A percentile compares a stretch with the other conserved stretches of the same genome.
Evolutionary conservation across 2,797 vertebrate species (phyloP).

Genomic region (Moxostoma hubbsi): DNA sequence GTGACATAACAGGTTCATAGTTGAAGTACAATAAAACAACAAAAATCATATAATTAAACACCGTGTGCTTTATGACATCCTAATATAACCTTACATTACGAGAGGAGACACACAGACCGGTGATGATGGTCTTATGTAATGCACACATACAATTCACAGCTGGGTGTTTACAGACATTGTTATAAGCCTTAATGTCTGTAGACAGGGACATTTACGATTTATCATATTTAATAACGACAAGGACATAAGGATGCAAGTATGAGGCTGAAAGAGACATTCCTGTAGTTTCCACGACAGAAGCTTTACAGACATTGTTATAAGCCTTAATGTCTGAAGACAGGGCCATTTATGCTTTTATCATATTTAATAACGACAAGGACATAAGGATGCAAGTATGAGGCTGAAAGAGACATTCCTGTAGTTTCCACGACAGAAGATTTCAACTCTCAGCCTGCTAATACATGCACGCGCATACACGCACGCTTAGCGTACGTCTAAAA

Average conservation of each 20-base stretch:
- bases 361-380: neutral
- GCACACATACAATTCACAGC: conserved; percentile 39
- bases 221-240: neutral
- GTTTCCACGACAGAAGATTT: conserved; percentile 48
- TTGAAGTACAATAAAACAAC: neutral
- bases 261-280: conserved; percentile 24
- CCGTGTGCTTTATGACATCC: neutral
- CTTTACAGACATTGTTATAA: conserved; percentile 16
- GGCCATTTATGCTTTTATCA: neutral
- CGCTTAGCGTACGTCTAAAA: neutral
- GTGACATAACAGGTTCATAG: conserved; percentile 36
- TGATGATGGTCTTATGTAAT: conserved; percentile 22
- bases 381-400: neutral
- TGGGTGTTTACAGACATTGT: conserved; percentile 20
- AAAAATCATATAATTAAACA: neutral
- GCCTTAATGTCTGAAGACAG: neutral
- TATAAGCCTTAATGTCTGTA: neutral
- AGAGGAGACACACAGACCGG: conserved; percentile 19
- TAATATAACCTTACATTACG: conserved; percentile 9
- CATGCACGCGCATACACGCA: conserved; percentile 7
- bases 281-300: conserved; percentile 52
- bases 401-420: conserved; percentile 37
- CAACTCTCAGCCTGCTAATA: conserved; percentile 3
- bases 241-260: neutral
- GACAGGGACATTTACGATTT: neutral